Base-by-base conservation (phyloP, 37 sponge, comb jelly and placozoan species). In the Diacarnus erythraeanus region DNA sequence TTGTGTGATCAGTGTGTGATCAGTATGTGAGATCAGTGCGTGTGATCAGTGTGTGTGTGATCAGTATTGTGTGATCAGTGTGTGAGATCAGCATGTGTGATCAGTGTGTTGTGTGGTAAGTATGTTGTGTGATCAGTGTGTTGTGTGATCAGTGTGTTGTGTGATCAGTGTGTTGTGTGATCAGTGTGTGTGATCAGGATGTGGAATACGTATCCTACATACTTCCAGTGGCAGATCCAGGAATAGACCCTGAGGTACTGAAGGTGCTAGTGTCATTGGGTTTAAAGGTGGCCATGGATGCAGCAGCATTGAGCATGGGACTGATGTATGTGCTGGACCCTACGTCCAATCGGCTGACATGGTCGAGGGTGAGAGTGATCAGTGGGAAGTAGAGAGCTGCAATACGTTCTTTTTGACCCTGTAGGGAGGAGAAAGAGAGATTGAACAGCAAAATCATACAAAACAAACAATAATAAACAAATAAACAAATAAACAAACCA, bases 361-460 rank as follows among this genome's bases (percentile, higher is more conserved):
- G 80, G 35, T 80, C 81, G 63, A 97, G 73, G 25, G 81, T 87
- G 51, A 97, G 87, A 44, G 84, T 78, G 29, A 97, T 30, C 6
- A 97, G 80, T 23, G 98, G 98, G 26, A 97, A 74, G 85, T 87
- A 97, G 42, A 97, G 89, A 29, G 80, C 57, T 26, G 95, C 91
- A 12, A 97, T 86, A 21, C 90, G 73, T 33, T 81, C 70, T 37
- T 79, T 81, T 59, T 86, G 83, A 0, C 56, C 75, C 91, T 91
- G 61, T 5, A 60, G 4, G 27, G 61, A 60, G 61, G 23, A 25
- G 61, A 60, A 25, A 17, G 22, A 60, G 4, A 25, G 27, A 60
- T 20, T 4, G 61, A 60, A 60, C 22, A n/a, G 61, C 27, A 59
- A 6, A 59, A 18, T 54, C 56, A 54, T 26, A 25, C 9, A 25